phyloP scores from a whole-genome alignment of 2,888 invertebrate genomes.

The Octonoba sinensis region DNA sequence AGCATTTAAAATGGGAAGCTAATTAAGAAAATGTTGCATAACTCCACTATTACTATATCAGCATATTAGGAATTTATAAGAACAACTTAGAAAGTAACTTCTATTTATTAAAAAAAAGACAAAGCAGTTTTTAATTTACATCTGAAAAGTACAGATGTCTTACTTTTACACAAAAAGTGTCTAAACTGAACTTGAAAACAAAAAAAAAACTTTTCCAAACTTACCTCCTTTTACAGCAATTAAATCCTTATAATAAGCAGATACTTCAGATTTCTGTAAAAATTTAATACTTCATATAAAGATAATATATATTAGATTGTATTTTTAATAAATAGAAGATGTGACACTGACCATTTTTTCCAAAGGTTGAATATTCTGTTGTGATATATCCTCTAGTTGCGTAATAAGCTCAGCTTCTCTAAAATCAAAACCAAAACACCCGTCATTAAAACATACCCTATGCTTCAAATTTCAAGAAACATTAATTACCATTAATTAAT shows the following conservation, averaged over 20 bases:
- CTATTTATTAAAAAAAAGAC: background rate
- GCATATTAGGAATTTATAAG: too few species aligned
- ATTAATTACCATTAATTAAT: too few species aligned
- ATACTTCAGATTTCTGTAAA: constrained; percentile 31
- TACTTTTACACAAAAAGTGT: too few species aligned
- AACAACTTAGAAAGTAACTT: background rate
- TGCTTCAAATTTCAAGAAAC: too few species aligned
- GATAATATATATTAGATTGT: background rate
- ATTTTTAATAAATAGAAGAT: background rate
- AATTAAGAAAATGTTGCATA: too few species aligned
- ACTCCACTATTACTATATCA: too few species aligned
- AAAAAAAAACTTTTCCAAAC: background rate
- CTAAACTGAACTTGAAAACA: background rate
- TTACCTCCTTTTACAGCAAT: constrained; percentile 38
- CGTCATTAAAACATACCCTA: too few species aligned
- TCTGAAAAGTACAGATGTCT: too few species aligned
- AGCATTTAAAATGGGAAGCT: too few species aligned
- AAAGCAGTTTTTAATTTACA: too few species aligned
- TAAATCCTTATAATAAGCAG: constrained; percentile 30
- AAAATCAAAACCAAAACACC: background rate
- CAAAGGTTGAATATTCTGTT: constrained; percentile 20
- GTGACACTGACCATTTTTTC: constrained; percentile 40
- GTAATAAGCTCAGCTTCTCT: constrained; percentile 47
- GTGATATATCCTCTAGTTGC: constrained; percentile 27
- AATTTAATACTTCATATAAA: background rate